Evolutionary conservation across 1,140 invertebrate genomes (phyloP), one percentile per base, ranked within the genome.

Genomic region (Euura saliciscinereae): DNA sequence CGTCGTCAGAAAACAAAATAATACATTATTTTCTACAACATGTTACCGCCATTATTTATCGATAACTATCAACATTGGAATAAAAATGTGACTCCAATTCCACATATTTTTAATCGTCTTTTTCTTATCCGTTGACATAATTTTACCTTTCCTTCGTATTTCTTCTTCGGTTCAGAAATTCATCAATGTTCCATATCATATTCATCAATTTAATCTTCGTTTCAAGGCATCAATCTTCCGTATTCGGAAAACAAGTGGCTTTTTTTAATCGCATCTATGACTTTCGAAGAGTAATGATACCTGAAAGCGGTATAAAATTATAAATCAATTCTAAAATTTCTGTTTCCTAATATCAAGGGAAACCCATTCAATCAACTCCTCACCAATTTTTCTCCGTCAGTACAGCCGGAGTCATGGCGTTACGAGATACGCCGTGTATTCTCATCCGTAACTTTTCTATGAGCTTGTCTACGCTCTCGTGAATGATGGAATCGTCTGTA

Each of bases 201-300:
- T 59, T 59, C 13, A 8, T 59, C 3, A 6, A 59, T 11, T 59
- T 59, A 4, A 11, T 67, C 8, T 6, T 43, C 4, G 11, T 67
- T 10, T 67, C 66, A 93, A 44, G 93, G 92, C 81, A 95, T 88
- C 71, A 95, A 87, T 84, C 94, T 89, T 77, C 92, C 93, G 81
- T 96, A 96, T 82, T 96, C 94, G 69, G 93, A 90, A 79, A 94
- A 94, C 74, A 96, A 91, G 59, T 92, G 92, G 77, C 94, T 95
- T 80, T 96, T 96, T 77, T 93, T 94, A 6, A 96, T 93, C 11
- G 91, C 91, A 72, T 96, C 95, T 92, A 94, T 94, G 0, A 93
- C 93, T 88, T 94, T 94, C 28, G 89, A 90, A 76, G 93, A 93
- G 84, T 94, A 96, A 73, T 94, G 91, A 79, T 94, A 92, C 91